Evolutionary conservation across 2,888 invertebrate species (phyloP).

Genomic region (Ptilodon capucinus): DNA sequence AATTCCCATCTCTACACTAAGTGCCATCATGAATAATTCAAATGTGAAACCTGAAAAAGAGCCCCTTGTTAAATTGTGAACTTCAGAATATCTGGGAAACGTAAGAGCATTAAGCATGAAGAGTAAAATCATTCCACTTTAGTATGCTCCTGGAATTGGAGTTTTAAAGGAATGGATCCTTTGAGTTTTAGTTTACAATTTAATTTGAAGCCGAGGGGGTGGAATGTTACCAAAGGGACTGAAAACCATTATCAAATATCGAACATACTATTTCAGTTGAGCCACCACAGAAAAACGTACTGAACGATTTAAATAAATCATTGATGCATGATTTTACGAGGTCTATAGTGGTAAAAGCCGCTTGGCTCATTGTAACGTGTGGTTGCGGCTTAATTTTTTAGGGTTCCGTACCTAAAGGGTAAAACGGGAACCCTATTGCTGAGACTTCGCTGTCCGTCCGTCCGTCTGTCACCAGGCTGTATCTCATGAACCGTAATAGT

Average conservation of each 20-base stretch:
- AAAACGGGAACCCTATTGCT: too few relatives aligned
- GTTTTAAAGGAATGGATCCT: neutral
- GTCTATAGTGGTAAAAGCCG: too few relatives aligned
- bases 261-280: neutral
- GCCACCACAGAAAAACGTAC: too few relatives aligned
- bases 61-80: neutral
- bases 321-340: too few relatives aligned
- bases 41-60: slow-evolving; percentile 1
- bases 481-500: too few relatives aligned
- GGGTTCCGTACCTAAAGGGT: too few relatives aligned
- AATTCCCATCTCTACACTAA: neutral
- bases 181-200: neutral
- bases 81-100: neutral
- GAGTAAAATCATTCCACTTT: neutral
- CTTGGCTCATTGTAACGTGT: too few relatives aligned
- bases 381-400: too few relatives aligned
- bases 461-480: too few relatives aligned
- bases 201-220: neutral
- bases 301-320: too few relatives aligned
- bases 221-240: neutral
- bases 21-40: slow-evolving; percentile 1
- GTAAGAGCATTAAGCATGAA: neutral
- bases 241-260: neutral
- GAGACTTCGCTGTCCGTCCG: too few relatives aligned
- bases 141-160: neutral